Evolutionary conservation across 1,140 invertebrate species (phyloP), one percentile per base, ranked within the genome.

Genomic region (Drosophila arawakana): DNA sequence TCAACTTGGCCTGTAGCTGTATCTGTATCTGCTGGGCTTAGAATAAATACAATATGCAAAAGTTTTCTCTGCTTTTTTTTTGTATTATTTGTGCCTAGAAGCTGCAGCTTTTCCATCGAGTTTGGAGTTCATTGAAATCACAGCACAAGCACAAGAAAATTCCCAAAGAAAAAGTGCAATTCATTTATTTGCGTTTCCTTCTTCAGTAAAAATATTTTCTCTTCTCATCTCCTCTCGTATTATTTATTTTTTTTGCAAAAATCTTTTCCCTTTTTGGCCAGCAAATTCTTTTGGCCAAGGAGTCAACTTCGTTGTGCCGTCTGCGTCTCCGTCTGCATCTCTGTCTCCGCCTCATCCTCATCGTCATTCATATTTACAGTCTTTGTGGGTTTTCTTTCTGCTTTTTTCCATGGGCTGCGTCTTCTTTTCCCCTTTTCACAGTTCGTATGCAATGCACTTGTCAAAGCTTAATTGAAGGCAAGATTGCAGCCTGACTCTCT

Each of bases 381-480:
- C 77, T 80, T 88, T 89, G 77, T 81, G 81, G 80, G 69, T 61
- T 69, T 61, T 63, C 21, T 55, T 69, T 47, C 25, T 30, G 25
- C 6, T 39, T 49, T 21, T 61, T 61, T 47, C n/a, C 15, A 25
- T 35, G 57, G 57, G 43, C 49, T 66, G 73, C 66, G 57, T 78
- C 81, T 84, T 82, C 72, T 73, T 58, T 60, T n/a, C 4, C 34
- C 66, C 52, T 44, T 62, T 50, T 62, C 9, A 18, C 11, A 54
- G 37, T 59, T 37, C 83, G 80, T 79, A 60, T 91, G 80, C 82
- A 81, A 74, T 91, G 90, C 90, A 91, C 90, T 91, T 90, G 83
- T 91, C 90, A 91, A 91, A 90, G 90, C 90, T 91, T 91, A 91
- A 91, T 91, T 91, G 90, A 91, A 91, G 90, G 82, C 90, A 91